Conservation (phyloP, 1,140 invertebrate species). For the Anoplolepis gracilipes region DNA sequence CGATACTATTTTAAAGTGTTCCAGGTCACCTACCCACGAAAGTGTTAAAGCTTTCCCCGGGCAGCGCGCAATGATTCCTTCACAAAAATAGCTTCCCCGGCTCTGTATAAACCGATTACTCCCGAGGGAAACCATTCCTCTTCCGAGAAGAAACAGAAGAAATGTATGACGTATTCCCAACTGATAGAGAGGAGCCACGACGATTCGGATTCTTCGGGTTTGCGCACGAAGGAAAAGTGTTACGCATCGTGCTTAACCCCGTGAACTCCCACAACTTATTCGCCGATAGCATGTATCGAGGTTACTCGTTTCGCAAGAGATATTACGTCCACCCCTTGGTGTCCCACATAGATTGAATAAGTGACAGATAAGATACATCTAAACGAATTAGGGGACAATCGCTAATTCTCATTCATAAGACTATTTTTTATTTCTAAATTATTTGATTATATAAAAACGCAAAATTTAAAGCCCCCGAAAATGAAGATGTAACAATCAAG, state of each 20-base stretch:
- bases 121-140: constrained; percentile 50
- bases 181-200: not conserved
- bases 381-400: constrained; percentile 19
- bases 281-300: constrained; percentile 72
- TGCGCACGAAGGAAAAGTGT: constrained; percentile 28
- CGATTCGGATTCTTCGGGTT: not conserved
- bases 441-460: not conserved
- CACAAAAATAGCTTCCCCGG: constrained; percentile 54
- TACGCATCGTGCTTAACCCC: constrained; percentile 65
- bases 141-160: constrained; percentile 16
- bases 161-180: constrained; percentile 15
- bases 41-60: constrained; percentile 52
- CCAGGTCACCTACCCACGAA: constrained; percentile 55
- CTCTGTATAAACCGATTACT: constrained; percentile 49
- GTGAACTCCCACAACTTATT: constrained; percentile 67
- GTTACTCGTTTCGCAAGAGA: constrained; percentile 75
- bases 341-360: constrained; percentile 67
- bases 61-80: constrained; percentile 44
- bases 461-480: not conserved
- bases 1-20: constrained; percentile 56
- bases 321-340: constrained; percentile 69
- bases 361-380: constrained; percentile 30
- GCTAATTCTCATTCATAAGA: not conserved
- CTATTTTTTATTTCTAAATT: not conserved
- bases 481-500: not conserved